These are phyloP conservation scores for Pterophyllum scalare DNA, from an alignment of 2,113 vertebrate species.

Conservation along the genomic window DNA sequence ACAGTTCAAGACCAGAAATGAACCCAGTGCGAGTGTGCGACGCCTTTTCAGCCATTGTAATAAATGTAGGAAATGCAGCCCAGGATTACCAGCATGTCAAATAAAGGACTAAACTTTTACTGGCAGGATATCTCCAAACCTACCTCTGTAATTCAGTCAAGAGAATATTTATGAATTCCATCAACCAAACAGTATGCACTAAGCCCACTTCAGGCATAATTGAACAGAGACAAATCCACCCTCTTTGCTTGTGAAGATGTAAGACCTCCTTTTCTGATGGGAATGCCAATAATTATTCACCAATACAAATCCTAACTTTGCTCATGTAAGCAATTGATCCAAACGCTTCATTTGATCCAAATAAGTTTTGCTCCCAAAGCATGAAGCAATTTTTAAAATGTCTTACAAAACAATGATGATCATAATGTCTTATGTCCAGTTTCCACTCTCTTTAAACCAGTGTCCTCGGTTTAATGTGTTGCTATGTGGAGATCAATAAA, in stretches of 20 bases:
- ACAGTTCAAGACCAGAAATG: constrained; percentile 17
- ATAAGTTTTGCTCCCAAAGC: constrained; percentile 76
- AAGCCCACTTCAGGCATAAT: constrained; percentile 23
- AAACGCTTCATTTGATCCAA: constrained; percentile 78
- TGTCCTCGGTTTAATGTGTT: constrained; percentile 56
- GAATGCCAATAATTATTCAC: constrained; percentile 76
- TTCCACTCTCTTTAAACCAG: constrained; percentile 43
- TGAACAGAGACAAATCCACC: constrained; percentile 28
- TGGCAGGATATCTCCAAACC: constrained; percentile 24
- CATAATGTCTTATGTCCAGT: constrained; percentile 60
- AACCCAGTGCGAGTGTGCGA: constrained; percentile 21
- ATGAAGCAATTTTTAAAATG: constrained; percentile 64
- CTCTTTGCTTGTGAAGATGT: constrained; percentile 56
- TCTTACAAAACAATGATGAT: constrained; percentile 68
- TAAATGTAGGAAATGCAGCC: constrained; percentile 37
- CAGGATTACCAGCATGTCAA: constrained; percentile 46
- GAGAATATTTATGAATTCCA: constrained; percentile 12
- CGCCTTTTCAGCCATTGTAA: constrained; percentile 40
- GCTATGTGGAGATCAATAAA: constrained; percentile 45
- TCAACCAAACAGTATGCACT: constrained; percentile 41
- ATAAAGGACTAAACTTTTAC: constrained; percentile 22
- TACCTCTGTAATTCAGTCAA: constrained; percentile 42
- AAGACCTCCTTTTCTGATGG: constrained; percentile 72
- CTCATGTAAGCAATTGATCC: constrained; percentile 70
- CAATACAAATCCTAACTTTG: constrained; percentile 59